These are phyloP conservation scores for Lacerta viridis DNA, from an alignment of 2,797 vertebrate species.

Conservation along the genomic window DNA sequence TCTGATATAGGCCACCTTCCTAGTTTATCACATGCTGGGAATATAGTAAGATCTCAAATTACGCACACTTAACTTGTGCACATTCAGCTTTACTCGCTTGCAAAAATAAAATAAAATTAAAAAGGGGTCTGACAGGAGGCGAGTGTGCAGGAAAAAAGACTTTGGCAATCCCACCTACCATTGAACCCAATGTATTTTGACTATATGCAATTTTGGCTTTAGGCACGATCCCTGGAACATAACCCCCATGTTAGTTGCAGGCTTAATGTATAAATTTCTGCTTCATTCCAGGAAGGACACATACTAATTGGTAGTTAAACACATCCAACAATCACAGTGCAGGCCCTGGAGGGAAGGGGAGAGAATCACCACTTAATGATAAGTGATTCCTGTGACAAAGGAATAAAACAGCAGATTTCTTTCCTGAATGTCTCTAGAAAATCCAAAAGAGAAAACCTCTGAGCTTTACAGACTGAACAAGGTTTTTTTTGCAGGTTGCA, in stretches of 20 bases:
- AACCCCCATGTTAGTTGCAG: too few relatives aligned
- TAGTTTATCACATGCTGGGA: neutral
- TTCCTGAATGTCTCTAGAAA: conserved; percentile 25
- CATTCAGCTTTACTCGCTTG: too few relatives aligned
- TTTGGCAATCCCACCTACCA: too few relatives aligned
- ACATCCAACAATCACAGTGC: conserved; percentile 14
- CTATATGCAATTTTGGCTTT: too few relatives aligned
- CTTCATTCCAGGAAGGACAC: neutral
- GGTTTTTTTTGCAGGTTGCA: neutral
- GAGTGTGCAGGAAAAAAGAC: too few relatives aligned
- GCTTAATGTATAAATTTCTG: neutral
- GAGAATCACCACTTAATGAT: neutral
- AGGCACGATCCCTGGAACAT: too few relatives aligned
- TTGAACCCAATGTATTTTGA: too few relatives aligned
- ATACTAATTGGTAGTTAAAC: conserved; percentile 3
- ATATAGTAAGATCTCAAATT: neutral
- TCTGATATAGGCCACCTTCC: neutral
- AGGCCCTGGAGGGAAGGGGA: neutral
- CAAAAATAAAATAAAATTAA: too few relatives aligned
- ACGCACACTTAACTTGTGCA: too few relatives aligned
- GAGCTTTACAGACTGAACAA: conserved; percentile 6
- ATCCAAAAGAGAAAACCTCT: neutral
- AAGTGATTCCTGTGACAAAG: neutral
- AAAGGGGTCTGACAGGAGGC: too few relatives aligned
- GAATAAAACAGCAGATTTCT: neutral